Conservation (phyloP, 2,888 invertebrate genomes). For the Amiota communis region DNA sequence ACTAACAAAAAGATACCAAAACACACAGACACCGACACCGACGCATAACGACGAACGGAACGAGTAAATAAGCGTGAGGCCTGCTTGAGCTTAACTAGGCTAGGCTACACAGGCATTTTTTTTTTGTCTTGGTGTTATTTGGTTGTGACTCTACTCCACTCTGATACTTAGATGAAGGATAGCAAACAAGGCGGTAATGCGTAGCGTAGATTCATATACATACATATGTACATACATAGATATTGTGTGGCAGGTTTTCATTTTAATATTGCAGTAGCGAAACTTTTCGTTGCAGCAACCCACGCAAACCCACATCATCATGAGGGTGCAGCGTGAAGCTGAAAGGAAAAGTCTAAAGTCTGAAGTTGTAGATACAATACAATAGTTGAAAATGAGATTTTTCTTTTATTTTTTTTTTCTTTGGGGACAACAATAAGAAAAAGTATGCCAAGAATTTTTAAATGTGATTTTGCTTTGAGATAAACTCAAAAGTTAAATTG, state of each 20-base stretch:
- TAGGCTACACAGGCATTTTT: no score
- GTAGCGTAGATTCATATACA: no score
- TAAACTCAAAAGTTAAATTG: no score
- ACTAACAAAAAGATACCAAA: neutral
- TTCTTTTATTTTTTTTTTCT: neutral
- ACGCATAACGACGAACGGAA: neutral
- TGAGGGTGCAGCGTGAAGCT: no score
- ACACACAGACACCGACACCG: conserved; percentile 5
- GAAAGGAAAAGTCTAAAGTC: neutral
- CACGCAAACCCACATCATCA: neutral
- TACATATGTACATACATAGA: neutral
- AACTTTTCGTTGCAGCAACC: neutral
- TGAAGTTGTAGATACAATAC: neutral
- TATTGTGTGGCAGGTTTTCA: conserved; percentile 8
- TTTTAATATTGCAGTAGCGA: no score
- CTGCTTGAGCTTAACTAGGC: no score
- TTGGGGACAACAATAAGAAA: neutral
- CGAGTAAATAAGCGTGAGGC: no score
- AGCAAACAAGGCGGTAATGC: no score
- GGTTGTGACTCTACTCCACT: no score
- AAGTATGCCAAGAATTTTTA: conserved; percentile 8
- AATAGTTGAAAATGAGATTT: conserved; percentile 4
- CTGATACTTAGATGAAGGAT: no score
- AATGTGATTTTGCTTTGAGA: neutral
- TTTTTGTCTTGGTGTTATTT: no score